These are phyloP conservation scores for Mionectes macconnelli DNA, from an alignment of 2,113 vertebrate genomes.

Conservation along the genomic window DNA sequence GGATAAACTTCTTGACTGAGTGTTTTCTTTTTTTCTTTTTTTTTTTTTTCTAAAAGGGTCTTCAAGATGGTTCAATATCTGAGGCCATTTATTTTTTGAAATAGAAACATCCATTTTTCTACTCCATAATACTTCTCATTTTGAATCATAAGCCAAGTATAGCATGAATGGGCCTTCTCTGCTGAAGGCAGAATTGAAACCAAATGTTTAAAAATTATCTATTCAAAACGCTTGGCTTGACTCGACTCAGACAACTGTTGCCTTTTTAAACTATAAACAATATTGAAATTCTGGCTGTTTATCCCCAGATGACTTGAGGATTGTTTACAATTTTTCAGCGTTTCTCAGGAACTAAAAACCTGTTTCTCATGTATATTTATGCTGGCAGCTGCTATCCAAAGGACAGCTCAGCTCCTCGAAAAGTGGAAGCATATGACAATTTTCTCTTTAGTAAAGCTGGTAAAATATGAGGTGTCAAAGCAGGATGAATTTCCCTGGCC, in stretches of 20 bases:
- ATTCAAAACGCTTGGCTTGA: conserved; percentile 14
- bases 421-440: conserved; percentile 29
- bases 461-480: not conserved
- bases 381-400: conserved; percentile 27
- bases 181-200: conserved; percentile 40
- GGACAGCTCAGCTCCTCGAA: conserved; percentile 2
- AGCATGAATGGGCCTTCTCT: conserved; percentile 14
- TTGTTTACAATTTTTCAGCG: conserved; percentile 43
- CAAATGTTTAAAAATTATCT: conserved; percentile 49
- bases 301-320: conserved; percentile 20
- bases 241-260: not conserved
- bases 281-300: conserved; percentile 45
- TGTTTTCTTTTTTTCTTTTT: not conserved
- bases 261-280: conserved; percentile 13
- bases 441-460: not conserved
- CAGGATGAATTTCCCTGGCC: not conserved
- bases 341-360: conserved; percentile 33
- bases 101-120: not conserved
- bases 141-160: not conserved
- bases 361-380: conserved; percentile 38
- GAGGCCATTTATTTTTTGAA: not conserved
- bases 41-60: not conserved
- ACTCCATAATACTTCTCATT: not conserved
- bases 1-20: not conserved
- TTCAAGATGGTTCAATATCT: not conserved